These are phyloP conservation scores for Silurus aristotelis DNA, from an alignment of 2,797 vertebrate species.

Conservation along the genomic window DNA sequence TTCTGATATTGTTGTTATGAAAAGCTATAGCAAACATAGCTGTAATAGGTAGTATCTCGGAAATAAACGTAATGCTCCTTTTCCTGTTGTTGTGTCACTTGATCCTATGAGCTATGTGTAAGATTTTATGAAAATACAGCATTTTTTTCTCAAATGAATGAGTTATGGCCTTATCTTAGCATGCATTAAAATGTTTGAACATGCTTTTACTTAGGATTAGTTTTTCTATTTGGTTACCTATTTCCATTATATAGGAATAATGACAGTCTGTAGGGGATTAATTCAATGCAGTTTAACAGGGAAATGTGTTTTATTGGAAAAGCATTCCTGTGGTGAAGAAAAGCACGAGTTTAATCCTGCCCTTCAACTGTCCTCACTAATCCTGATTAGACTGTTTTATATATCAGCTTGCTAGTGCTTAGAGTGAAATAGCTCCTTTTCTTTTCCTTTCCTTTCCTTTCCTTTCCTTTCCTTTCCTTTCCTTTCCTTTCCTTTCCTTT, in stretches of 20 bases:
- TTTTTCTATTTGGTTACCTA: background rate
- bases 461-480: background rate
- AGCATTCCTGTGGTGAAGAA: slow-evolving; percentile 32
- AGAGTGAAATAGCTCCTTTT: slow-evolving; percentile 24
- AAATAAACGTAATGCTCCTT: background rate
- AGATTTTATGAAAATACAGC: background rate
- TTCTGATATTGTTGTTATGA: background rate
- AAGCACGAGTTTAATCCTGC: slow-evolving; percentile 47
- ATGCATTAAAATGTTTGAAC: background rate
- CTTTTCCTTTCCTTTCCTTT: background rate
- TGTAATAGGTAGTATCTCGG: background rate
- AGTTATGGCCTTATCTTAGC: background rate
- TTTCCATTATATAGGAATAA: background rate
- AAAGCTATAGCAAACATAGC: background rate
- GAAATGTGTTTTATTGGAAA: slow-evolving; percentile 26
- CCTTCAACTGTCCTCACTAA: slow-evolving; percentile 52
- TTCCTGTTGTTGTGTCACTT: background rate
- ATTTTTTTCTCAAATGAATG: background rate
- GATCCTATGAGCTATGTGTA: background rate
- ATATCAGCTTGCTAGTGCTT: slow-evolving; percentile 36
- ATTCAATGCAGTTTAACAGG: background rate
- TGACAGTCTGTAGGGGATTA: background rate
- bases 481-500: too few species aligned
- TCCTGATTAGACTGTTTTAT: slow-evolving; percentile 59
- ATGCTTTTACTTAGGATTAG: background rate